phyloP scores from a whole-genome alignment of 2,113 vertebrate genomes.

The Ceyx melanurus region DNA sequence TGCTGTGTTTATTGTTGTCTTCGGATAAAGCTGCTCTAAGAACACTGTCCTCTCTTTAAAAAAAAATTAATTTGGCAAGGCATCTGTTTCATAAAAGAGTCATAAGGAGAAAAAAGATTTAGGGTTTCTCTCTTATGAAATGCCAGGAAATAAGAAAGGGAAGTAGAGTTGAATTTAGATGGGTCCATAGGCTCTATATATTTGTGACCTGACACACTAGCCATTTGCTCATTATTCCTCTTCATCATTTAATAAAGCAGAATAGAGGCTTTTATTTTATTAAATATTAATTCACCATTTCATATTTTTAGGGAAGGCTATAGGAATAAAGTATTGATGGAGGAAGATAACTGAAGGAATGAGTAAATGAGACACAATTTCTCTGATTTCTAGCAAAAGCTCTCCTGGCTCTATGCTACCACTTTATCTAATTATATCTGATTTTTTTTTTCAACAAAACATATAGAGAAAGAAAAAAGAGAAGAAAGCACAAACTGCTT shows the following conservation, averaged over 20 bases:
- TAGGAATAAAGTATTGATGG: constrained; percentile 25
- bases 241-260: constrained; percentile 65
- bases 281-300: constrained; percentile 71
- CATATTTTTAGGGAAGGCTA: constrained; percentile 52
- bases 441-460: constrained; percentile 5
- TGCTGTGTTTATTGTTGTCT: background rate
- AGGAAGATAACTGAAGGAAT: background rate
- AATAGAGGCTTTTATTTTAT: constrained; percentile 58
- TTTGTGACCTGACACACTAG: constrained; percentile 2
- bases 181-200: background rate
- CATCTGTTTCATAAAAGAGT: background rate
- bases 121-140: background rate
- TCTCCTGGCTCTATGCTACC: background rate
- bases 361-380: background rate
- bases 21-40: background rate
- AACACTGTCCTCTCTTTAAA: background rate
- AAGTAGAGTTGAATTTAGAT: background rate
- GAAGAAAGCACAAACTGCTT: constrained; percentile 27
- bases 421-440: background rate
- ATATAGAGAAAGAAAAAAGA: constrained; percentile 31
- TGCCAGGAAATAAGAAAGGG: background rate
- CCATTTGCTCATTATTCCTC: constrained; percentile 26
- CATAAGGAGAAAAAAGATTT: background rate
- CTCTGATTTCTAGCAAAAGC: background rate
- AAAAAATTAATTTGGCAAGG: constrained; percentile 35